Evolutionary conservation across 2,113 vertebrate species (phyloP).

Genomic region (Centropristis striata): DNA sequence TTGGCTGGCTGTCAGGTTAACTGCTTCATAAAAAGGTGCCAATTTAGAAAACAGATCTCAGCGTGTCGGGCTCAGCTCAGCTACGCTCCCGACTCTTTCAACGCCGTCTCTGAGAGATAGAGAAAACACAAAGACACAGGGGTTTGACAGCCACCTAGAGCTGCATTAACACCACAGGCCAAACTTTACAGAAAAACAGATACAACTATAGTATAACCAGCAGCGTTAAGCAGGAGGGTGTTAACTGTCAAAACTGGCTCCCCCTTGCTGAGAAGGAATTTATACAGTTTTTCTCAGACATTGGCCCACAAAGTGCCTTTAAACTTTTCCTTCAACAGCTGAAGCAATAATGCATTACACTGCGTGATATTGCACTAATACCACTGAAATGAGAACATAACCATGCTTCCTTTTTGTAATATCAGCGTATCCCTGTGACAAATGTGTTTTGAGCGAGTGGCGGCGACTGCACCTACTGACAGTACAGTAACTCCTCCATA

Average conservation of each 20-base stretch:
- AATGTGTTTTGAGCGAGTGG: constrained; percentile 49
- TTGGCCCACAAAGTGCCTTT: constrained; percentile 22
- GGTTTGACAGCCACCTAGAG: constrained; percentile 50
- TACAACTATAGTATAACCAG: neutral
- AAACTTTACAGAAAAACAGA: constrained; percentile 40
- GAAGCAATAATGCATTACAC: constrained; percentile 32
- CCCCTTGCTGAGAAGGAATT: constrained; percentile 18
- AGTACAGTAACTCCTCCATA: constrained; percentile 40
- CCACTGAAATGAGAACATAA: constrained; percentile 43
- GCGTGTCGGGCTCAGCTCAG: constrained; percentile 16
- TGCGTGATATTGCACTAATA: constrained; percentile 28
- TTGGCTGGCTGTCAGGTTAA: constrained; percentile 65
- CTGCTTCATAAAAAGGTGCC: constrained; percentile 68
- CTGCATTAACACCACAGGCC: constrained; percentile 24
- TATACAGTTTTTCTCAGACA: constrained; percentile 9
- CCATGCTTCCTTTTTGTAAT: constrained; percentile 41
- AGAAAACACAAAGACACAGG: constrained; percentile 24
- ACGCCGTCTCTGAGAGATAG: constrained; percentile 7
- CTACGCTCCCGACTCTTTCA: constrained; percentile 19
- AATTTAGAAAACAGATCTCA: constrained; percentile 65
- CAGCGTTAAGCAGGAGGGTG: constrained; percentile 13
- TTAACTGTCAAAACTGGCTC: constrained; percentile 41
- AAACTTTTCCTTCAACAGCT: constrained; percentile 32
- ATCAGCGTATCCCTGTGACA: constrained; percentile 54
- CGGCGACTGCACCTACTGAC: constrained; percentile 37